Evolutionary conservation across 2,888 invertebrate species (phyloP).

Genomic region (Aphrophora alni): DNA sequence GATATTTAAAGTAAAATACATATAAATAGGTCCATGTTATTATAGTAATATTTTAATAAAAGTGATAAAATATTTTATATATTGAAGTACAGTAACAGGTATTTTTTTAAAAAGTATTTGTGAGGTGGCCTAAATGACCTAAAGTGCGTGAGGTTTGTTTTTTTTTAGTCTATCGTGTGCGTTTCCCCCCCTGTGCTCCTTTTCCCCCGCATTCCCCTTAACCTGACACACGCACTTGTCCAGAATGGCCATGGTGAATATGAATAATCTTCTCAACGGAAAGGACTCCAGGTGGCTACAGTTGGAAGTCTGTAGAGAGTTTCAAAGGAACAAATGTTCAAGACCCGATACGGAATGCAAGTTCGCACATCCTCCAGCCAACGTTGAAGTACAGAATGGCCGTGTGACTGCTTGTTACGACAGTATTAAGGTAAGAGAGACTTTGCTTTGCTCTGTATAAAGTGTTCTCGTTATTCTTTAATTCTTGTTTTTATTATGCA

Average conservation of each 20-base stretch:
- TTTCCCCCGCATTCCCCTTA: slow-evolving; percentile 55
- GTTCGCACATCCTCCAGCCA: slow-evolving; percentile 99
- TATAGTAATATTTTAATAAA: background rate
- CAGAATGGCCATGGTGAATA: slow-evolving; percentile 87
- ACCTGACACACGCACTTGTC: slow-evolving; percentile 51
- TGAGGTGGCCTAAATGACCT: slow-evolving; percentile 6
- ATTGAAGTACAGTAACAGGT: no score
- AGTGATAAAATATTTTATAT: background rate
- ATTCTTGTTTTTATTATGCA: no score
- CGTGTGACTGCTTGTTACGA: slow-evolving; percentile 99
- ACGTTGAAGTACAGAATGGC: slow-evolving; percentile 99
- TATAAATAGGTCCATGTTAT: background rate
- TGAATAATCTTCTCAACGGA: slow-evolving; percentile 96
- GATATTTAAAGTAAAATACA: background rate
- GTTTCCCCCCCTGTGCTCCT: background rate
- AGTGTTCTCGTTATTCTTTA: no score
- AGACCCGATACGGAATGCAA: slow-evolving; percentile 99
- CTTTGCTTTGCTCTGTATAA: background rate
- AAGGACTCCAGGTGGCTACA: slow-evolving; percentile 99
- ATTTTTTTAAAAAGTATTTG: background rate
- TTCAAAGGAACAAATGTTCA: slow-evolving; percentile 99
- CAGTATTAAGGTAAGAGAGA: slow-evolving; percentile 94
- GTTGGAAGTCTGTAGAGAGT: slow-evolving; percentile 99
- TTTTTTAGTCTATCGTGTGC: background rate
- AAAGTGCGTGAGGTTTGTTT: background rate